Base-by-base conservation (phyloP, 2,113 vertebrate species). In the Actenoides lindsayi region DNA sequence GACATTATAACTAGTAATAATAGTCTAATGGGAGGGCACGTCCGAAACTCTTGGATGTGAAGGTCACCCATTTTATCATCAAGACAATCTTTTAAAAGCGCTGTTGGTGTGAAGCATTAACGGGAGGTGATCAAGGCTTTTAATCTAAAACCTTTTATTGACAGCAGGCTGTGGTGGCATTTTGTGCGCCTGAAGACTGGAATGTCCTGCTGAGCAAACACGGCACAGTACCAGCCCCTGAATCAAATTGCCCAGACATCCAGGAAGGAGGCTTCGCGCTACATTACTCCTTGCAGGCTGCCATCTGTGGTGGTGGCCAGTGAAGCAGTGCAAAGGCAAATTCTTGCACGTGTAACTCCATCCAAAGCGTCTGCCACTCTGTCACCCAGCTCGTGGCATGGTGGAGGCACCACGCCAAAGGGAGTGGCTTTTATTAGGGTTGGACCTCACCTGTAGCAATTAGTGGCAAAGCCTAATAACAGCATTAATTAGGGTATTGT, bases 31-130 rank as follows among this genome's bases (percentile, higher is more conserved):
- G 86, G 86, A 92, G 64, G 70, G 80, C 69, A 31, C 83, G 90
- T 88, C 39, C 37, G 74, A 80, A 88, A 87, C 75, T 87, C 78
- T 33, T 28, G 37, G 50, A 63, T 79, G 68, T 89, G 87, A 95
- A 96, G 80, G 93, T 94, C 94, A 75, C 35, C 42, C 86, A 44
- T 86, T 97, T 94, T 79, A 91, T 96, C 85, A 92, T 69, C 9
- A 3, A 90, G 79, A 81, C 83, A 95, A 85, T 93, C 84, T 90
- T 92, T 79, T 65, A 89, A 92, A 88, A 87, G 64, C 71, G 35
- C 53, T 4, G 1, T 46, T 68, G 89, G 82, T 41, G 30, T 54
- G 88, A 92, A 93, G 73, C 53, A 41, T 86, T 95, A 92, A 77
- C 0, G 0, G 74, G 74, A 91, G 90, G 56, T 46, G 77, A 95